Base-by-base conservation (phyloP, 2,113 vertebrate genomes). In the Pangasianodon hypophthalmus region DNA sequence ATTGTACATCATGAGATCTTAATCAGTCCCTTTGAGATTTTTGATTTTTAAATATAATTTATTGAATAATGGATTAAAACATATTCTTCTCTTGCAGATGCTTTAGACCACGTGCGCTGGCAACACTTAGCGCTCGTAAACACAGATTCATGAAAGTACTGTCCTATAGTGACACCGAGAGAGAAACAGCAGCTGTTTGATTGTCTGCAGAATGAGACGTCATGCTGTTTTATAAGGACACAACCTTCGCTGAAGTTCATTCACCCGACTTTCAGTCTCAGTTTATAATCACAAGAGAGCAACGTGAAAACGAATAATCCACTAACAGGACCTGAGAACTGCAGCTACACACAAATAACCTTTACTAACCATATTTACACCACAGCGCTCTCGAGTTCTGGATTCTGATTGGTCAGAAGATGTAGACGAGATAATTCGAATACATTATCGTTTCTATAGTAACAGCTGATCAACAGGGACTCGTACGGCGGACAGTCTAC, bases 101-200 rank as follows among this genome's bases (percentile, higher is more conserved):
- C 75, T 48, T 79, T 79, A 44, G 21, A 48, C 5, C 4, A 46
- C 1, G 0, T 50, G 24, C 29, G 24, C 46, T 80, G 73, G 46
- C 26, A 6, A 50, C 46, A 6, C 50, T 13, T 26, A 29, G 26
- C 4, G 11, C 75, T 50, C 4, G 11, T 29, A 50, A 80, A 29
- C 75, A 80, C 75, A 14, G 21, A 46, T 80, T 0, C 10, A 14
- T 29, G 21, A 48, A 48, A 48, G 11, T 79, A 24, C 7, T 87
- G 87, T 87, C 90, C 90, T 84, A 24, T 32, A 85, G 88, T 84
- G 75, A 91, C 84, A 84, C 44, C 21, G 41, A 46, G n/a, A 37
- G 13, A 73, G 50, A 84, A 67, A 67, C 64, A 77, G 44, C 73
- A 77, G 73, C 21, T 77, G 73, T 48, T 24, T 77, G 44, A 46